Conservation (phyloP, 2,888 invertebrate genomes). For the Brassicogethes aeneus region DNA sequence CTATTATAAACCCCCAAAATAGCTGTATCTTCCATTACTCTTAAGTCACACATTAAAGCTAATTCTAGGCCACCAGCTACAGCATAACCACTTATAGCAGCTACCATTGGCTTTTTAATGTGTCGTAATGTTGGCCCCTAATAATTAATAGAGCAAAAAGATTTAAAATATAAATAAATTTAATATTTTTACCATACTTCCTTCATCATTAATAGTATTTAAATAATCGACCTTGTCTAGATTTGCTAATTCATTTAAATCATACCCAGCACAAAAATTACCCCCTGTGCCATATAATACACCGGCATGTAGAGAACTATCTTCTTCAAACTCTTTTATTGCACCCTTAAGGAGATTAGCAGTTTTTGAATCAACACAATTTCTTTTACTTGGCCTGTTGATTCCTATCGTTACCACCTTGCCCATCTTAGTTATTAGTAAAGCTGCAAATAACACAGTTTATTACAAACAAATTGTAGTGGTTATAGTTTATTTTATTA, state of each 20-base stretch:
- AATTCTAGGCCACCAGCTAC: constrained; percentile 88
- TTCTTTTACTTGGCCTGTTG: constrained; percentile 74
- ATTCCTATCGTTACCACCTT: constrained; percentile 73
- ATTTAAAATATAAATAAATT: constrained; percentile 1
- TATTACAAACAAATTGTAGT: not conserved
- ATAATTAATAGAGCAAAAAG: constrained; percentile 6
- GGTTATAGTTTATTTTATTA: not conserved
- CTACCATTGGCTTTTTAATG: constrained; percentile 79
- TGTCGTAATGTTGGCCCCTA: constrained; percentile 59
- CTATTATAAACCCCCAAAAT: constrained; percentile 79
- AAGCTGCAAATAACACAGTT: constrained; percentile 15
- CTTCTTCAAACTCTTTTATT: constrained; percentile 70
- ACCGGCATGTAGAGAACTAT: constrained; percentile 58
- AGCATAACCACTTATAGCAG: constrained; percentile 83
- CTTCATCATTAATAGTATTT: constrained; percentile 10
- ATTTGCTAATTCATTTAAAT: constrained; percentile 64
- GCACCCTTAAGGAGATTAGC: constrained; percentile 60
- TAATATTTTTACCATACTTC: constrained; percentile 18
- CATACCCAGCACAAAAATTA: constrained; percentile 88
- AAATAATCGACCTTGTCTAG: constrained; percentile 19
- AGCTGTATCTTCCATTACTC: constrained; percentile 80
- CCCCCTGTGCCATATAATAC: constrained; percentile 89
- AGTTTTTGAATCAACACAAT: constrained; percentile 68
- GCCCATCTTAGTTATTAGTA: constrained; percentile 51
- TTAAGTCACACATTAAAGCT: constrained; percentile 82